phyloP scores from a whole-genome alignment of 2,888 invertebrate genomes.

The Eutolmus rufibarbis region DNA sequence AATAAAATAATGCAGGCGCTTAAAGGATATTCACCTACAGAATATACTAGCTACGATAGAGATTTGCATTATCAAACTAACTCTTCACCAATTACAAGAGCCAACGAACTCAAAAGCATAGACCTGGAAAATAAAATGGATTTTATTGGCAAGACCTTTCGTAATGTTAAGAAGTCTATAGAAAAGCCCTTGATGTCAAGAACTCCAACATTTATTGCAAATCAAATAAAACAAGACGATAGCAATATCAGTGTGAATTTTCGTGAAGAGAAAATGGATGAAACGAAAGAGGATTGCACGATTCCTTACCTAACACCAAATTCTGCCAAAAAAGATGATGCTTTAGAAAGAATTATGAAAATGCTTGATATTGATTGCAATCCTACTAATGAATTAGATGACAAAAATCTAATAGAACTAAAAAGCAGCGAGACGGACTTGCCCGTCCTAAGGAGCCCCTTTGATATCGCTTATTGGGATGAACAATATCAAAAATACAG shows the following conservation, averaged over 20 bases:
- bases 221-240: neutral
- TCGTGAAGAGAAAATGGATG: neutral
- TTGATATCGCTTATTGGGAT: neutral
- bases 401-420: neutral
- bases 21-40: neutral
- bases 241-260: neutral
- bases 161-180: neutral
- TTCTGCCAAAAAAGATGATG: neutral
- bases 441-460: neutral
- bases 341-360: conserved; percentile 9
- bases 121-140: neutral
- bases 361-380: conserved; percentile 23
- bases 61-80: neutral
- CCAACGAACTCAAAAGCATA: neutral
- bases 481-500: neutral
- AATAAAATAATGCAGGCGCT: neutral
- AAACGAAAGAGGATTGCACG: neutral
- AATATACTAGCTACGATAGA: neutral
- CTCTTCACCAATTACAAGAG: neutral
- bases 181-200: neutral
- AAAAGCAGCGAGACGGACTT: neutral
- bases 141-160: neutral
- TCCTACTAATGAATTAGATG: neutral
- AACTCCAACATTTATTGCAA: neutral
- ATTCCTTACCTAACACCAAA: neutral